Evolutionary conservation across 2,113 vertebrate species (phyloP).

Genomic region (Microcebus tavaratra): DNA sequence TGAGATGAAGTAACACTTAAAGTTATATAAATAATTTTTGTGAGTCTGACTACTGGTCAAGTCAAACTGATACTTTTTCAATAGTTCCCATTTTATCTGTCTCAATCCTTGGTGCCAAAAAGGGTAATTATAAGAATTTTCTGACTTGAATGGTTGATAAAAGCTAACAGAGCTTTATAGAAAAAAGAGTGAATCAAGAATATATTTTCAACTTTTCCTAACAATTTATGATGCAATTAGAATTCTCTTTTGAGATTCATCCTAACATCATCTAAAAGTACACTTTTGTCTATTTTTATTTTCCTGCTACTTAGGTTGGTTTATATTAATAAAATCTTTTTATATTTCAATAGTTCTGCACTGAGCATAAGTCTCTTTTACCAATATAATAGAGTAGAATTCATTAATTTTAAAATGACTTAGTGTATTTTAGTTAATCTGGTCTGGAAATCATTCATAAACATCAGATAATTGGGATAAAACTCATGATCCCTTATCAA

Average conservation of each 20-base stretch:
- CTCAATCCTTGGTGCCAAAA: background rate
- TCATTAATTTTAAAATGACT: constrained; percentile 63
- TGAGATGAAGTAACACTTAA: background rate
- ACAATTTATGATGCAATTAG: background rate
- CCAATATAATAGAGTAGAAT: constrained; percentile 31
- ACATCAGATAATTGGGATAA: constrained; percentile 33
- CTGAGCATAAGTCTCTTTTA: background rate
- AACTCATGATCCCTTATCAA: constrained; percentile 30
- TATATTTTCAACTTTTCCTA: background rate
- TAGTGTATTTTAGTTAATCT: constrained; percentile 55
- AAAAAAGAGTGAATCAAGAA: background rate
- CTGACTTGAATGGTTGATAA: background rate
- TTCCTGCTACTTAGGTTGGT: background rate
- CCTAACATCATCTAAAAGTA: background rate
- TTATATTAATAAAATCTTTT: constrained; percentile 50
- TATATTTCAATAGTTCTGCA: constrained; percentile 9
- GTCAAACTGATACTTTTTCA: background rate
- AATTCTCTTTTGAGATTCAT: background rate
- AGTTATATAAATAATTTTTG: background rate
- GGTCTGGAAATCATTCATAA: constrained; percentile 63
- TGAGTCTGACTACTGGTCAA: background rate
- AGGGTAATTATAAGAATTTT: background rate
- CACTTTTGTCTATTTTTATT: background rate
- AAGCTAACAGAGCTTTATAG: fast-evolving
- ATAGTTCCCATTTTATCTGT: background rate